phyloP scores from a whole-genome alignment of 2,113 vertebrate species.

The Trogon melanurus region DNA sequence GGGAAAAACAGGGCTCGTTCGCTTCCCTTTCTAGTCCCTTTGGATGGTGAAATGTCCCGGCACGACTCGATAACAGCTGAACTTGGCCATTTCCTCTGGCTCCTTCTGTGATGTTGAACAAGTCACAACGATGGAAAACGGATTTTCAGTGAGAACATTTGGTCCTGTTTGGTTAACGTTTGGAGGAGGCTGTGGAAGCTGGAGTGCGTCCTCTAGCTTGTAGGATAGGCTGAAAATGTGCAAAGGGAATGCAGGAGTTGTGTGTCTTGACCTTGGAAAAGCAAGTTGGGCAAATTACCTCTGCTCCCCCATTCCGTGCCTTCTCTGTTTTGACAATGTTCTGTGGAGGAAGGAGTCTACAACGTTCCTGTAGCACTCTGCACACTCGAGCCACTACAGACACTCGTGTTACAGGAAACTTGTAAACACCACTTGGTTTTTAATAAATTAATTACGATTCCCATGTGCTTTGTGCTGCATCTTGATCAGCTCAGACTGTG shows the following conservation, averaged over 20 bases:
- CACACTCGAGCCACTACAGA: background rate
- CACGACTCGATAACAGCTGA: background rate
- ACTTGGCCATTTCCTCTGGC: background rate
- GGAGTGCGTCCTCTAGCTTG: background rate
- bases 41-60: background rate
- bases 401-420: background rate
- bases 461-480: background rate
- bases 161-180: background rate
- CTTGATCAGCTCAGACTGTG: background rate
- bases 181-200: background rate
- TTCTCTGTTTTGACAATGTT: background rate
- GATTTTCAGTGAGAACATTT: background rate
- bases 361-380: background rate
- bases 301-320: background rate
- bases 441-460: background rate
- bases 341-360: background rate
- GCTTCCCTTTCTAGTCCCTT: background rate
- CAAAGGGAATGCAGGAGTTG: background rate
- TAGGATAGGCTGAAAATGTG: background rate
- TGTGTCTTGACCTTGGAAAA: background rate
- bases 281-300: background rate
- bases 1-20: background rate
- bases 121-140: background rate
- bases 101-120: background rate
- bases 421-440: background rate